Evolutionary conservation across 2,113 vertebrate species (phyloP).

Genomic region (Mola mola): DNA sequence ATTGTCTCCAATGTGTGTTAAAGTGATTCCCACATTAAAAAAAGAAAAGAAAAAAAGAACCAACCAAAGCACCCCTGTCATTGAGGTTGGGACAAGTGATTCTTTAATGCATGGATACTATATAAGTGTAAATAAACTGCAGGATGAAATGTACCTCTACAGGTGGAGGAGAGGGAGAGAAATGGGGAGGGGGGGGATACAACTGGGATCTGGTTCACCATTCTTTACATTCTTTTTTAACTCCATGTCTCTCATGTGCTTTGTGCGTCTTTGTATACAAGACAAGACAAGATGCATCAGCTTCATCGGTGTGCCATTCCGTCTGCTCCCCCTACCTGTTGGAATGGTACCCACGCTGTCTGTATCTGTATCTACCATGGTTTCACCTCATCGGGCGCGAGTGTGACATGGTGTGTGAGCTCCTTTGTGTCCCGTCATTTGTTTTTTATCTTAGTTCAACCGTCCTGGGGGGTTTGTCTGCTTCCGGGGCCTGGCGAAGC

Average conservation of each 20-base stretch:
- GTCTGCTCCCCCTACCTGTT: slow-evolving; percentile 32
- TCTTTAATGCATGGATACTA: slow-evolving; percentile 84
- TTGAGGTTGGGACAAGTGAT: slow-evolving; percentile 70
- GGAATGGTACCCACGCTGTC: slow-evolving; percentile 13
- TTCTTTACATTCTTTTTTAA: slow-evolving; percentile 44
- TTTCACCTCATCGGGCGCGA: slow-evolving; percentile 37
- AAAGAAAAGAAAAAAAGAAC: slow-evolving; percentile 68
- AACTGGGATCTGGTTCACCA: slow-evolving; percentile 47
- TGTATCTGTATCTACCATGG: slow-evolving; percentile 22
- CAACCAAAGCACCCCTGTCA: slow-evolving; percentile 71
- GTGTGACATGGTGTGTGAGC: slow-evolving; percentile 22
- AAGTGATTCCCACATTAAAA: slow-evolving; percentile 80
- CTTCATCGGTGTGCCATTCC: slow-evolving; percentile 46
- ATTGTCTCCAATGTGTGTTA: slow-evolving; percentile 74
- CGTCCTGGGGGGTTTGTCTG: slow-evolving; percentile 44
- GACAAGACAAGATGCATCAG: slow-evolving; percentile 41
- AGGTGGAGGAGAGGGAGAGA: slow-evolving; percentile 71
- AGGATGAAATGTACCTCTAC: slow-evolving; percentile 75
- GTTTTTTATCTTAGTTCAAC: slow-evolving; percentile 41
- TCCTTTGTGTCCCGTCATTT: slow-evolving; percentile 24
- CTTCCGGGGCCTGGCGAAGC: slow-evolving; percentile 23
- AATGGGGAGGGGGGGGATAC: slow-evolving; percentile 23
- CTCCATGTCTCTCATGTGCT: slow-evolving; percentile 52
- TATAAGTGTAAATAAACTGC: slow-evolving; percentile 81
- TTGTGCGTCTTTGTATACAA: slow-evolving; percentile 67